Percentiles rank a stretch among this genome's conserved stretches.
Conservation (phyloP, 2,888 invertebrate species). For the Drosophila mercatorum region DNA sequence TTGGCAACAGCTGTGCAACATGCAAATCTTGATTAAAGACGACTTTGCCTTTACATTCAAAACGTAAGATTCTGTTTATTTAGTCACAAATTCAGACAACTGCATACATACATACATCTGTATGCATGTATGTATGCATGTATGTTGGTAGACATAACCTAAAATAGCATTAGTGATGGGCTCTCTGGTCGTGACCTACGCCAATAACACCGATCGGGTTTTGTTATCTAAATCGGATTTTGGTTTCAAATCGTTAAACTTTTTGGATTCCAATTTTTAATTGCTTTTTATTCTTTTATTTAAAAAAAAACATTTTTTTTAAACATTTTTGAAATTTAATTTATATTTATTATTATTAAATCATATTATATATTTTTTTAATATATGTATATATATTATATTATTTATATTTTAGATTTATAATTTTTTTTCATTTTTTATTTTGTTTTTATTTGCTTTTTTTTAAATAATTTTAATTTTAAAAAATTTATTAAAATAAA, state of each 20-base stretch:
- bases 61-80: constrained; percentile 14
- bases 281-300: background rate
- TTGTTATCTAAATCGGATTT: background rate
- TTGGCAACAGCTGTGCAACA: constrained; percentile 27
- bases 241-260: background rate
- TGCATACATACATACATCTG: background rate
- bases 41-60: constrained; percentile 8
- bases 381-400: no score
- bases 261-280: no score
- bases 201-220: constrained; percentile 9
- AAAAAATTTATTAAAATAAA: no score
- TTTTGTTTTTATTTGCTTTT: no score
- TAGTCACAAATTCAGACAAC: background rate
- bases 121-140: background rate
- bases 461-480: no score
- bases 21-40: constrained; percentile 5
- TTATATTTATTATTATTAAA: no score
- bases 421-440: no score
- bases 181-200: constrained; percentile 21
- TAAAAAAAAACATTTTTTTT: no score
- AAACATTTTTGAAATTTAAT: no score
- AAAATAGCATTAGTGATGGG: background rate
- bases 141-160: constrained; percentile 4
- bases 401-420: no score
- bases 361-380: background rate